Evolutionary conservation across 2,797 vertebrate species (phyloP), one percentile per base, ranked within the genome.

Genomic region (Notolepis coatsorum): DNA sequence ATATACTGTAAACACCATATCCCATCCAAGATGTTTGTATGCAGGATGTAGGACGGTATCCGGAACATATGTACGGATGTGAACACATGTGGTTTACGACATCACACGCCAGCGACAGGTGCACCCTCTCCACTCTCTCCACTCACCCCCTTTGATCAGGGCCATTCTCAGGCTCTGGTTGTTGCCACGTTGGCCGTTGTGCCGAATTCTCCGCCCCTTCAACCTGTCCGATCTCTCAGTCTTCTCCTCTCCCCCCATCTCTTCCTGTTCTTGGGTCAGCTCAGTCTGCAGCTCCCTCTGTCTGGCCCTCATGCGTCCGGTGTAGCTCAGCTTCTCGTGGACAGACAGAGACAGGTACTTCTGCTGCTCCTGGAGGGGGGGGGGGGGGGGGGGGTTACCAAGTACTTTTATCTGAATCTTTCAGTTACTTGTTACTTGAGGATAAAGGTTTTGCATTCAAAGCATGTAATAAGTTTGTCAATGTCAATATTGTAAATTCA

Each of bases 291-390:
- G 48, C 13, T 56, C 73, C 0, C 66, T 72, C 35, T 79, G 80
- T 21, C 79, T 90, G 58, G 83, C 69, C 64, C 79, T 92, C 53
- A 87, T 86, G 75, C 75, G 87, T 3, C 82, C 77, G 0, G 89
- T 50, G 27, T 81, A 80, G 17, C 92, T 91, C 1, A 73, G 84
- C 85, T 96, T 97, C 85, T 95, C 83, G 0, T 94, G 80, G 64
- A 94, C 85, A 37, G 87, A 91, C 79, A 94, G 65, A 6, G 71
- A 64, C 75, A 92, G 89, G 75, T 87, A 91, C 69, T 53, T 85
- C 24, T 92, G 87, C 31, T 65, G 84, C 69, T 96, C 94, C 97
- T 98, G 64, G 15, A 46, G n/a, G 37, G 20, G 65, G 0, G 9
- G 28, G 60, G 17, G 43, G 25, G 24, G 46, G n/a, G n/a, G n/a